Evolutionary conservation across 2,888 invertebrate genomes (phyloP).

Genomic region (Cantharis nigra): DNA sequence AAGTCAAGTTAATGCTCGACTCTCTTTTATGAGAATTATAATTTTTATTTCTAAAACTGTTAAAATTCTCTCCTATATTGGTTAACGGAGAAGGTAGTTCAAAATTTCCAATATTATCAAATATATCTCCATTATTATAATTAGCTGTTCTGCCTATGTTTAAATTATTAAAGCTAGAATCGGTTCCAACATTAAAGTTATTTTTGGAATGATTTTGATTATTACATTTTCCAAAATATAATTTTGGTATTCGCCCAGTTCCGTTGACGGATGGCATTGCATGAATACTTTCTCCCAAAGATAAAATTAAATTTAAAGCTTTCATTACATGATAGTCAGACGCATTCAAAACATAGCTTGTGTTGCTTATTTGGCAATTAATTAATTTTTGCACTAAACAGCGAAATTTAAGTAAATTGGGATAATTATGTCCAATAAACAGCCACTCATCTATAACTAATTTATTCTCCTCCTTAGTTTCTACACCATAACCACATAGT

Average conservation of each 20-base stretch:
- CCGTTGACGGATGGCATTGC: constrained; percentile 74
- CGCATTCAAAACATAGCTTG: constrained; percentile 61
- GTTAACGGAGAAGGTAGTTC: neutral
- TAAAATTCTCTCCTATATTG: neutral
- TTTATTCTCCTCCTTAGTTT: constrained; percentile 35
- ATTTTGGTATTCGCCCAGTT: constrained; percentile 76
- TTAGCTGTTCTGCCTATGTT: neutral
- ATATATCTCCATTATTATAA: neutral
- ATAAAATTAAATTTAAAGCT: constrained; percentile 69
- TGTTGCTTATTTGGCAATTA: constrained; percentile 61
- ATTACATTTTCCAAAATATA: constrained; percentile 40
- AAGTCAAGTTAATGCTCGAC: neutral
- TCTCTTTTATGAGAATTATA: neutral
- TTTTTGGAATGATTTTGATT: neutral
- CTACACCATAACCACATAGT: constrained; percentile 42
- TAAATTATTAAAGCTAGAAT: neutral
- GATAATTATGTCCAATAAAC: constrained; percentile 40
- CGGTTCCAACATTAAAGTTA: neutral
- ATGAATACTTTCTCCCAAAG: constrained; percentile 71
- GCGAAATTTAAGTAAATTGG: constrained; percentile 37
- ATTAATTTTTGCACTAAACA: constrained; percentile 38
- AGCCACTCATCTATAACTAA: constrained; percentile 47
- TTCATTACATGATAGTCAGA: constrained; percentile 71
- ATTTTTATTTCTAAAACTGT: neutral
- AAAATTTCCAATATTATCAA: neutral